A percentile compares a stretch with the other conserved stretches of the same genome.
Evolutionary conservation across 2,797 vertebrate species (phyloP).

Genomic region (Cossypha polioptera): DNA sequence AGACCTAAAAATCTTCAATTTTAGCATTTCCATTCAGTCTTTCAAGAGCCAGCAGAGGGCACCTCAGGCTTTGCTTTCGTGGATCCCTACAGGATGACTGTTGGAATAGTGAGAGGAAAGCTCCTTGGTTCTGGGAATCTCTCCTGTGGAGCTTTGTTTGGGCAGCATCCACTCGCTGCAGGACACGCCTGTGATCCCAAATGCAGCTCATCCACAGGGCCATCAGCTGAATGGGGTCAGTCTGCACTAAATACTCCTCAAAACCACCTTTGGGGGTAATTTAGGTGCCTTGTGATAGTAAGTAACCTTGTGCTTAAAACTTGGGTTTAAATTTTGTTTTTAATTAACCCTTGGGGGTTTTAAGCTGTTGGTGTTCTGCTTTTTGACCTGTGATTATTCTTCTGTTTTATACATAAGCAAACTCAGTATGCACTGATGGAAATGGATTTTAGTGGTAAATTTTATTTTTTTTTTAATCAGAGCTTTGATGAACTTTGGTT

Average conservation of each 20-base stretch:
- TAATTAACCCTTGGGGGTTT: background rate
- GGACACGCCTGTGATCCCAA: rapidly evolving
- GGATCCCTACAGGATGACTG: rapidly evolving
- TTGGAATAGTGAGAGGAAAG: too few species aligned
- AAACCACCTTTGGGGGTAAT: rapidly evolving
- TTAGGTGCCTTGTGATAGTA: rapidly evolving
- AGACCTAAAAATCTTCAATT: rapidly evolving
- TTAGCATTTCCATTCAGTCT: background rate
- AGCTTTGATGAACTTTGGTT: background rate
- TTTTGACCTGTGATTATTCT: background rate
- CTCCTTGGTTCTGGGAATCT: background rate
- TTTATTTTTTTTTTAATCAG: background rate
- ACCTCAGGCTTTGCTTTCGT: background rate
- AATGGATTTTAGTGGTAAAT: background rate
- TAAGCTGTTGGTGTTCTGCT: rapidly evolving
- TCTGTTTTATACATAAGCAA: background rate
- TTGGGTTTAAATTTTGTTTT: background rate
- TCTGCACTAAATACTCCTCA: rapidly evolving
- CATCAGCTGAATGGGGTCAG: rapidly evolving
- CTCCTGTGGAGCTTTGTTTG: background rate
- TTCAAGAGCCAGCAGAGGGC: slow-evolving; percentile 55
- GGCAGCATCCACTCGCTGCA: rapidly evolving
- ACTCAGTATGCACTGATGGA: background rate
- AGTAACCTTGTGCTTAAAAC: background rate
- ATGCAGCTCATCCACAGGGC: background rate